phyloP scores from a whole-genome alignment of 2,113 vertebrate genomes.

The Xiphorhynchus elegans region DNA sequence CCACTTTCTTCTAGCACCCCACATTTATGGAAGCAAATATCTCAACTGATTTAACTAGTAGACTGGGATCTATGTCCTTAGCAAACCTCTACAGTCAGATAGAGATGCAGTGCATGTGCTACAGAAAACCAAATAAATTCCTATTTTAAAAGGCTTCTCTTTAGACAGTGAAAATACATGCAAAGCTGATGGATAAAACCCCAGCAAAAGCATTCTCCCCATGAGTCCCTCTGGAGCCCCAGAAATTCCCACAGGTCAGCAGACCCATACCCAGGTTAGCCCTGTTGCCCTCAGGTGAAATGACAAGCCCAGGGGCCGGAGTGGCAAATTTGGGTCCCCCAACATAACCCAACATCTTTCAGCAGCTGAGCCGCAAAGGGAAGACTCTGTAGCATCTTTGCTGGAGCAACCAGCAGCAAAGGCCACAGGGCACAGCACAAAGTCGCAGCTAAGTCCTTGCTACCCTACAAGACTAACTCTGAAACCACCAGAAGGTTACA shows the following conservation, averaged over 20 bases:
- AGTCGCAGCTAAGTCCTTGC: neutral
- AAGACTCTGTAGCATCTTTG: neutral
- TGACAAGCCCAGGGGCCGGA: neutral
- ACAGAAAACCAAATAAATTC: neutral
- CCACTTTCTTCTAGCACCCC: neutral
- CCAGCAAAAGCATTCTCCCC: accelerated
- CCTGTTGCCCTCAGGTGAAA: neutral
- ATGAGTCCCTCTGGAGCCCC: neutral
- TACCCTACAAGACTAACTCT: neutral
- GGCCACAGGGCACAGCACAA: neutral
- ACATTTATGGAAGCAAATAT: neutral
- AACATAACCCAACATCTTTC: accelerated
- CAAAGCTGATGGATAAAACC: neutral
- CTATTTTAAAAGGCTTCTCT: neutral
- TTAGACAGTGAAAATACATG: neutral
- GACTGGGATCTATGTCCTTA: neutral
- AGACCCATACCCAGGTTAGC: neutral
- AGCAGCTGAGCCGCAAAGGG: neutral
- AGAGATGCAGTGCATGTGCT: neutral
- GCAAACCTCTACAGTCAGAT: neutral
- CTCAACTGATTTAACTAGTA: neutral
- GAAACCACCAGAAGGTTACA: neutral
- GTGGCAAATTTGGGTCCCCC: neutral
- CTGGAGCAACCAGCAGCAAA: neutral
- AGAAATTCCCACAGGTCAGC: neutral